phyloP scores from a whole-genome alignment of 2,113 vertebrate species.

The Butastur rufipennis region DNA sequence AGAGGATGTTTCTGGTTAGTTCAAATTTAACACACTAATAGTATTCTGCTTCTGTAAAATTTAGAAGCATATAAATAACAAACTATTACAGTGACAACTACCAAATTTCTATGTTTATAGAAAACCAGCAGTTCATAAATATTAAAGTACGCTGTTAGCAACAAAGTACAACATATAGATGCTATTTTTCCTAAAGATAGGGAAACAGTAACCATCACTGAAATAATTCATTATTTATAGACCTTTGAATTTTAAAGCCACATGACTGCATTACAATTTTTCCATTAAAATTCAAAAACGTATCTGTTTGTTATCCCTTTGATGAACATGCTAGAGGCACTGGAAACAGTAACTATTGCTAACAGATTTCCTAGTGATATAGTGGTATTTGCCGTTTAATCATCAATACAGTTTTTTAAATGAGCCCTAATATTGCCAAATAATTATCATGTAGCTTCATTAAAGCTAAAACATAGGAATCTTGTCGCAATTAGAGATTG shows the following conservation, averaged over 20 bases:
- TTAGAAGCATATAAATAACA: slow-evolving; percentile 26
- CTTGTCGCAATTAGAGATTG: not conserved
- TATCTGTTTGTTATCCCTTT: slow-evolving; percentile 43
- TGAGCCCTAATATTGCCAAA: slow-evolving; percentile 16
- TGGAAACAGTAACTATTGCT: not conserved
- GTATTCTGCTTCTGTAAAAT: slow-evolving; percentile 15
- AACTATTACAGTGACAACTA: slow-evolving; percentile 16
- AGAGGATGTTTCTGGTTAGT: not conserved
- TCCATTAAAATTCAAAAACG: slow-evolving; percentile 43
- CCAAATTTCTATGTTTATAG: slow-evolving; percentile 2
- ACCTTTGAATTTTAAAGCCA: slow-evolving; percentile 44
- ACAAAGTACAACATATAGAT: slow-evolving; percentile 45
- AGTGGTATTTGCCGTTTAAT: slow-evolving; percentile 24
- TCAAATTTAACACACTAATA: slow-evolving; percentile 3
- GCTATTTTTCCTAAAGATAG: slow-evolving; percentile 27
- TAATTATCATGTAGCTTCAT: slow-evolving; percentile 14
- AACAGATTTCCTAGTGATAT: not conserved
- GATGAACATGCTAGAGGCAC: slow-evolving; percentile 34
- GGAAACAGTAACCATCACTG: slow-evolving; percentile 12
- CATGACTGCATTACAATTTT: not conserved
- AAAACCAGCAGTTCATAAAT: slow-evolving; percentile 45
- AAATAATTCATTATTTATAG: slow-evolving; percentile 62
- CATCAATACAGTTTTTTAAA: slow-evolving; percentile 13
- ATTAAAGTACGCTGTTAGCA: slow-evolving; percentile 32
- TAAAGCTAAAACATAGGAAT: slow-evolving; percentile 3